Percentiles rank a stretch among this genome's conserved stretches.
phyloP scores from a whole-genome alignment of 1,140 invertebrate genomes.

The Acromyrmex charruanus region DNA sequence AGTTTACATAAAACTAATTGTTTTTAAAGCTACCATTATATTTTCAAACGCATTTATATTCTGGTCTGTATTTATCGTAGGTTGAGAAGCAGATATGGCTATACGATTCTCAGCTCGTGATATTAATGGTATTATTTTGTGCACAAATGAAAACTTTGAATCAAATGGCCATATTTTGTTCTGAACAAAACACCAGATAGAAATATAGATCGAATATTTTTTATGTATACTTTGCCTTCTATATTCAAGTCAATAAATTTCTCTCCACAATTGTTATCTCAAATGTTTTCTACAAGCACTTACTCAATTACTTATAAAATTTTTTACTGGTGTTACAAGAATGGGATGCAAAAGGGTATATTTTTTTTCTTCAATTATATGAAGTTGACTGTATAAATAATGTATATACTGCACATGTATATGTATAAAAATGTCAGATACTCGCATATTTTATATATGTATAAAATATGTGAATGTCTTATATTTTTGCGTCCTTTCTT shows the following conservation, averaged over 20 bases:
- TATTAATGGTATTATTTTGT: background rate
- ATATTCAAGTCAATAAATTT: constrained; percentile 1
- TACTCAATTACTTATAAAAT: constrained; percentile 4
- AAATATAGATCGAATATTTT: constrained; percentile 19
- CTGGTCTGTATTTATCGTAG: constrained; percentile 14
- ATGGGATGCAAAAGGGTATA: background rate
- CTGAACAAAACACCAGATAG: background rate
- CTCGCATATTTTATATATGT: background rate
- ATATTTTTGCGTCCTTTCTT: background rate
- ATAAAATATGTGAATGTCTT: constrained; percentile 33
- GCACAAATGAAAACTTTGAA: constrained; percentile 21
- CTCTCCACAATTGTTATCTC: background rate
- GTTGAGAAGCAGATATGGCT: background rate
- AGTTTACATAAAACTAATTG: constrained; percentile 12
- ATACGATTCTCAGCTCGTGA: background rate
- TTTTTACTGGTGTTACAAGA: constrained; percentile 6
- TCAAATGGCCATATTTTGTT: background rate
- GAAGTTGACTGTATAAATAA: constrained; percentile 29
- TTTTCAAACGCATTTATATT: background rate
- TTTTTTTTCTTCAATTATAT: background rate
- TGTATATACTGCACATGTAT: constrained; percentile 16
- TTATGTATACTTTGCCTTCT: background rate
- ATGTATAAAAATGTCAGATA: too few species aligned
- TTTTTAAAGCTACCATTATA: background rate
- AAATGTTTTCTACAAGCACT: constrained; percentile 5